These are phyloP conservation scores for Merluccius polli DNA, from an alignment of 2,797 vertebrate species.

Conservation along the genomic window DNA sequence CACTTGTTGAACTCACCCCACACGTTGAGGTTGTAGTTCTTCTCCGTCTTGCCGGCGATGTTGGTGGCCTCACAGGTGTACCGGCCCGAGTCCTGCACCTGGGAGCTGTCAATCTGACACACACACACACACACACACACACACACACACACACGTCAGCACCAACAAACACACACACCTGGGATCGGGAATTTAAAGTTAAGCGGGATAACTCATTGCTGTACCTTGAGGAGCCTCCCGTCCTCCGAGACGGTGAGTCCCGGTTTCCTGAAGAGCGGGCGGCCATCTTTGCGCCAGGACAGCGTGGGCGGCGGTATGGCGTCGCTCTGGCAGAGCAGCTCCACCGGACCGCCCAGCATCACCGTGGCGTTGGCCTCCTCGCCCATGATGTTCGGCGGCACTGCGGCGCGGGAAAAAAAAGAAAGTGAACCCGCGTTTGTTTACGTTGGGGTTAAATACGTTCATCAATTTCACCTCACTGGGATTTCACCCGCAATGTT, in stretches of 20 bases:
- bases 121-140: constrained; percentile 27
- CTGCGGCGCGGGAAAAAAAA: constrained; percentile 57
- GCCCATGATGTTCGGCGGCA: constrained; percentile 91
- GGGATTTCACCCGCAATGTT: neutral
- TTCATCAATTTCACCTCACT: neutral
- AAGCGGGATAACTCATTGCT: neutral
- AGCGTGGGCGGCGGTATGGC: constrained; percentile 85
- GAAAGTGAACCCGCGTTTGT: neutral
- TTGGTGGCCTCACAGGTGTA: constrained; percentile 97
- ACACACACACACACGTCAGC: neutral
- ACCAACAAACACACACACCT: neutral
- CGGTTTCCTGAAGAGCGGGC: constrained; percentile 78
- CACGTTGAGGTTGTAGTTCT: constrained; percentile 93
- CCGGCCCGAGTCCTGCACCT: constrained; percentile 88
- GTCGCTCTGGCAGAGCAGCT: constrained; percentile 84
- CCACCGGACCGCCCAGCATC: constrained; percentile 74
- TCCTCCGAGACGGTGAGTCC: constrained; percentile 79
- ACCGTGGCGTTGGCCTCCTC: constrained; percentile 90
- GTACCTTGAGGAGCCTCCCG: constrained; percentile 77
- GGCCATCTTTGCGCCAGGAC: constrained; percentile 86
- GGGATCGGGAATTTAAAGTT: neutral
- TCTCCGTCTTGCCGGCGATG: constrained; percentile 91
- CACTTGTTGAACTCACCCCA: constrained; percentile 80
- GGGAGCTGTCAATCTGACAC: constrained; percentile 80
- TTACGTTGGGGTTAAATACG: neutral